Percentiles rank a stretch among this genome's conserved stretches.
Conservation (phyloP, 2,113 vertebrate genomes). For the Clarias gariepinus region DNA sequence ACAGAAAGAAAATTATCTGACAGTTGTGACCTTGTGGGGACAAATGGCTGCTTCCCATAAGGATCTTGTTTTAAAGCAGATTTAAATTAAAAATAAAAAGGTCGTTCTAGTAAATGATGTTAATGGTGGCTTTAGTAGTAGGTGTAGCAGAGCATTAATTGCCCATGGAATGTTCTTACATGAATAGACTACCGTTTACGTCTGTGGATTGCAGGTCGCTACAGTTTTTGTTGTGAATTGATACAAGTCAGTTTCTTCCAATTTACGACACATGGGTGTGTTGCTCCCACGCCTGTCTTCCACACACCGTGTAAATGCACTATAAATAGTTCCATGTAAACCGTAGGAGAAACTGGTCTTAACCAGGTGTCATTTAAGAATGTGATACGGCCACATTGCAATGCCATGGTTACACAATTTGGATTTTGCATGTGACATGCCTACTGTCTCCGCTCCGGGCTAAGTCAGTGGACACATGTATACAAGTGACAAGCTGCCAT, state of each 20-base stretch:
- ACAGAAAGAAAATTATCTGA: background rate
- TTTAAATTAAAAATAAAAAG: background rate
- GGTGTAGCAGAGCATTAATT: background rate
- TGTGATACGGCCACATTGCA: constrained; percentile 39
- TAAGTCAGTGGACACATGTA: background rate
- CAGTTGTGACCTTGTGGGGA: background rate
- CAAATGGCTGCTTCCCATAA: background rate
- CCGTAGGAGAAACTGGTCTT: constrained; percentile 50
- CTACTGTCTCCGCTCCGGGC: constrained; percentile 11
- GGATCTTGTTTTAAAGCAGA: background rate
- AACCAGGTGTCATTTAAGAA: constrained; percentile 53
- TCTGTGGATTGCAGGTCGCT: background rate
- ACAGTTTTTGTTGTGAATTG: background rate
- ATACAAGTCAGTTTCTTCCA: constrained; percentile 20
- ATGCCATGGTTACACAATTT: constrained; percentile 3
- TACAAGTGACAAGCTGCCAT: constrained; percentile 13
- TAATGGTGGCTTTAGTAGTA: background rate
- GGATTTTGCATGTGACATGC: background rate
- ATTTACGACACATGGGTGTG: constrained; percentile 43
- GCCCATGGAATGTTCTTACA: background rate
- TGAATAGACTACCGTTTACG: background rate
- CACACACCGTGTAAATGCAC: constrained; percentile 8
- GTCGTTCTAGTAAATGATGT: background rate
- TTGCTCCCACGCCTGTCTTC: constrained; percentile 24
- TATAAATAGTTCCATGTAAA: constrained; percentile 50